A percentile compares a stretch with the other conserved stretches of the same genome.
Conservation (phyloP, 2,113 vertebrate species). For the Festucalex cinctus region DNA sequence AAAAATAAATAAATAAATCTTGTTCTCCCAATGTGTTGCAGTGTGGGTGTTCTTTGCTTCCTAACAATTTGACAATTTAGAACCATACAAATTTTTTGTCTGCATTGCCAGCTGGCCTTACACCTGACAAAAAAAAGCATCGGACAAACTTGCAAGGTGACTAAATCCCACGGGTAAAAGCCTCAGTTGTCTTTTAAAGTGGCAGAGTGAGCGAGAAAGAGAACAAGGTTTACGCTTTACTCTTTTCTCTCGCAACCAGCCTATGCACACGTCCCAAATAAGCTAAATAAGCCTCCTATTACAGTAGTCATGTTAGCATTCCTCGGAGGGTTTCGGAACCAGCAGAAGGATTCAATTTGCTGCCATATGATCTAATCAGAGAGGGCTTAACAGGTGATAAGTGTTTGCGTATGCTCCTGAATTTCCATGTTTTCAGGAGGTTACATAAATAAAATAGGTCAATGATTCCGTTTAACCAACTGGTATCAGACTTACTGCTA, state of each 20-base stretch:
- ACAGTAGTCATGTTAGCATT: conserved; percentile 54
- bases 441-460: conserved; percentile 57
- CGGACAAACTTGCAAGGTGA: not conserved
- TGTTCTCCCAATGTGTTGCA: conserved; percentile 8
- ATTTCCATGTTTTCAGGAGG: conserved; percentile 49
- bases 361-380: conserved; percentile 73
- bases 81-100: not conserved
- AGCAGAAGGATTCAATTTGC: conserved; percentile 66
- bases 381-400: conserved; percentile 61
- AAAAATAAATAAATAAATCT: not conserved
- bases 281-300: conserved; percentile 25
- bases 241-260: not conserved
- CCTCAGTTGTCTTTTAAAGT: not conserved
- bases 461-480: conserved; percentile 60
- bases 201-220: not conserved
- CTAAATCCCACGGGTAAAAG: not conserved
- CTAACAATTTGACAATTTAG: conserved; percentile 13
- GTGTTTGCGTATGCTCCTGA: conserved; percentile 41
- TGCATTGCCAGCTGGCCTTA: not conserved
- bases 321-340: conserved; percentile 42
- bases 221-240: not conserved
- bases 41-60: conserved; percentile 11
- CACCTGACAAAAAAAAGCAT: conserved; percentile 2
- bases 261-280: conserved; percentile 11
- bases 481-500: conserved; percentile 57